These are phyloP conservation scores for Macaca mulatta DNA, from an alignment of 2,113 vertebrate genomes.

Conservation along the genomic window DNA sequence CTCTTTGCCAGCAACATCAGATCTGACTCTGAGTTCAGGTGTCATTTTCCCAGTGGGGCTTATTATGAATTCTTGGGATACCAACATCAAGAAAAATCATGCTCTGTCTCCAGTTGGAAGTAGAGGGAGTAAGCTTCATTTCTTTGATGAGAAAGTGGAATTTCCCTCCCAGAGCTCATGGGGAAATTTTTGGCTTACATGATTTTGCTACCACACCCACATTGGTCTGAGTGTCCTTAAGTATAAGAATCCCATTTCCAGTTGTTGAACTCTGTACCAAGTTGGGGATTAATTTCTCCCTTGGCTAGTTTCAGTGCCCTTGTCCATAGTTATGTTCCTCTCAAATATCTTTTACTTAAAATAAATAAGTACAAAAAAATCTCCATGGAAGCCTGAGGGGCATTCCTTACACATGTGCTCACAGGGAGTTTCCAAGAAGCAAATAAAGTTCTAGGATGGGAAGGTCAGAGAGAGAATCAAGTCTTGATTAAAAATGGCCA, in stretches of 20 bases:
- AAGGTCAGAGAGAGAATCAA: not conserved
- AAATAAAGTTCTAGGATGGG: not conserved
- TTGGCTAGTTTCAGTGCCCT: not conserved
- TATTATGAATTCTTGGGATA: not conserved
- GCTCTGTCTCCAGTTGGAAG: not conserved
- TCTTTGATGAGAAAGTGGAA: conserved; percentile 33
- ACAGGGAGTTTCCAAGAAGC: conserved; percentile 6
- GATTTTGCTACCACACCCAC: not conserved
- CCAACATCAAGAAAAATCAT: not conserved
- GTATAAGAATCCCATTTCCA: not conserved
- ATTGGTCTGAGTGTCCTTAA: not conserved
- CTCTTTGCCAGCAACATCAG: not conserved
- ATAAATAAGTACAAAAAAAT: not conserved
- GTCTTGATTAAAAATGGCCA: not conserved
- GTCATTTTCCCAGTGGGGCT: not conserved
- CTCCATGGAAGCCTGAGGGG: not conserved
- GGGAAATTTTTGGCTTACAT: not conserved
- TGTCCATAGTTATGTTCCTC: not conserved
- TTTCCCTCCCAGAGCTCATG: conserved; percentile 26
- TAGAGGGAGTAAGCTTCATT: not conserved
- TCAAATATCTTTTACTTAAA: conserved; percentile 46
- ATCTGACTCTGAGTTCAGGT: not conserved
- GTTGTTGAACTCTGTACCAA: not conserved
- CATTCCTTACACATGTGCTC: not conserved
- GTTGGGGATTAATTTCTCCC: conserved; percentile 19